Evolutionary conservation across 1,140 invertebrate species (phyloP), one percentile per base, ranked within the genome.

Genomic region (Drosophila rhopaloa): DNA sequence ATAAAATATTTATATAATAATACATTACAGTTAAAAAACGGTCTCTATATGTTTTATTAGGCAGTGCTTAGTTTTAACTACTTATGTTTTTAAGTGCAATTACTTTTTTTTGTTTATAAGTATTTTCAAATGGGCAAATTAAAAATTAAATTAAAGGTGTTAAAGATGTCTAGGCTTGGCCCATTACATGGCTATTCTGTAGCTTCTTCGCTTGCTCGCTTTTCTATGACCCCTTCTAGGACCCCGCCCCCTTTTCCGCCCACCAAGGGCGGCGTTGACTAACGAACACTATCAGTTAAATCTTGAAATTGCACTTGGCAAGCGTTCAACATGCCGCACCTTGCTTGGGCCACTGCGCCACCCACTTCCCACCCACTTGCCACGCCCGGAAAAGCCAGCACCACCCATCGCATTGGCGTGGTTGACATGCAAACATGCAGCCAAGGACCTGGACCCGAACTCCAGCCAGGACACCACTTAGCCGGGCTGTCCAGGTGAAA

Each of bases 231-330:
- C 16, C 51, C 16, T 9, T 9, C 2, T n/a, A 13, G 0, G 2
- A 3, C 0, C 27, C 14, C 14, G 0, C n/a, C 14, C 7, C 35
- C 40, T 14, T 50, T 9, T 16, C n/a, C 48, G 4, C 5, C 24
- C 4, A n/a, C 47, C 32, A 37, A 7, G 29, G 35, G n/a, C 41
- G 50, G 62, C 93, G 72, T 76, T 76, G 68, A 76, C 81, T 81
- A 75, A 72, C 74, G 72, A 84, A 85, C 78, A 81, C 70, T 85
- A 81, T 81, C 77, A 75, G 68, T 70, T 74, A 86, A 85, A 86
- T 73, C 79, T 76, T 76, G 53, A 86, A 81, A 86, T 79, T 86
- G 73, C 66, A 86, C 70, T 81, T 86, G 83, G 83, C 82, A 76
- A 73, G 63, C 63, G 79, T 78, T 78, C 83, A 86, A 86, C 61